These are phyloP conservation scores for Phanerotoma sp. DNA, from an alignment of 2,888 invertebrate species.

Conservation along the genomic window DNA sequence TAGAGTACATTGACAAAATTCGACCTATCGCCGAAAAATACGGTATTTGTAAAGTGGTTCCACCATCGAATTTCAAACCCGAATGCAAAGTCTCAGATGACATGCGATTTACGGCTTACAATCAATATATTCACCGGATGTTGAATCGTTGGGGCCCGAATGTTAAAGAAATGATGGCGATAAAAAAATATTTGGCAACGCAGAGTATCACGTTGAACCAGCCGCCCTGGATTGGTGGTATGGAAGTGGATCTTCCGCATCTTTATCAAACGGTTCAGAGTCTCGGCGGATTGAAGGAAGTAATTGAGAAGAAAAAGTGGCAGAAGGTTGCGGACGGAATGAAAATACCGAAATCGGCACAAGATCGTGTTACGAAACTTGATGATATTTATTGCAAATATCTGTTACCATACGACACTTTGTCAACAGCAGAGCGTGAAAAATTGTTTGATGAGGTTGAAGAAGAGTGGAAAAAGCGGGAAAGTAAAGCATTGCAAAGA, in stretches of 20 bases:
- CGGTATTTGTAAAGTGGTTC: slow-evolving; percentile 86
- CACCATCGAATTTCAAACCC: slow-evolving; percentile 77
- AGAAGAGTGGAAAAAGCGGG: slow-evolving; percentile 70
- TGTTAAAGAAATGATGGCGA: slow-evolving; percentile 80
- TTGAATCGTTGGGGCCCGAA: slow-evolving; percentile 87
- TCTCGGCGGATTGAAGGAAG: slow-evolving; percentile 81
- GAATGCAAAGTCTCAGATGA: slow-evolving; percentile 83
- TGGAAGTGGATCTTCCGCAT: slow-evolving; percentile 86
- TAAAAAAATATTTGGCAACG: slow-evolving; percentile 76
- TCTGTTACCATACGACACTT: slow-evolving; percentile 83
- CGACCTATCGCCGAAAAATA: slow-evolving; percentile 73
- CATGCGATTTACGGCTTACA: slow-evolving; percentile 82
- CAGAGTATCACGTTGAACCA: slow-evolving; percentile 74
- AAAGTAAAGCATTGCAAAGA: slow-evolving; percentile 60
- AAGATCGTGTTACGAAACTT: slow-evolving; percentile 77
- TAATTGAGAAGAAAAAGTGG: slow-evolving; percentile 89
- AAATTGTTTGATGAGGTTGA: slow-evolving; percentile 74
- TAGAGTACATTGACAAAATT: slow-evolving; percentile 81
- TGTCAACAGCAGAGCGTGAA: slow-evolving; percentile 77
- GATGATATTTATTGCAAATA: slow-evolving; percentile 91
- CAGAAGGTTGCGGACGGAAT: slow-evolving; percentile 84
- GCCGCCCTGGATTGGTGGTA: slow-evolving; percentile 83
- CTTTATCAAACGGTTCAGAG: slow-evolving; percentile 83
- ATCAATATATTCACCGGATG: slow-evolving; percentile 89
- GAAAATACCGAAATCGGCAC: slow-evolving; percentile 77